phyloP scores from a whole-genome alignment of 1,140 invertebrate species.

The Drosophila cardini region DNA sequence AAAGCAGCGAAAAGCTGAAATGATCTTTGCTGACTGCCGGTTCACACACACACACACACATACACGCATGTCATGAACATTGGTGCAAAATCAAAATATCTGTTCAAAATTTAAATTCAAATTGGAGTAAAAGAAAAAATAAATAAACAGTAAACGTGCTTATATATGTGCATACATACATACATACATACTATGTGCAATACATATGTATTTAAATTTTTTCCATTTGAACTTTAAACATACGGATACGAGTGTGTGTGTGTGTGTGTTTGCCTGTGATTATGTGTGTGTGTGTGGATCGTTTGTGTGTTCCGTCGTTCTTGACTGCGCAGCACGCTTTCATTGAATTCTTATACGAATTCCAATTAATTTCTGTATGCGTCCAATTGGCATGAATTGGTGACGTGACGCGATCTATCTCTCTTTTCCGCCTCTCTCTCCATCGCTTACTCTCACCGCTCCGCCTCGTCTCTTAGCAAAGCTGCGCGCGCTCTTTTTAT shows the following conservation, averaged over 20 bases:
- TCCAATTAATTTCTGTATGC: constrained; percentile 81
- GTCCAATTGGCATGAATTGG: constrained; percentile 82
- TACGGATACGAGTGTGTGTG: constrained; percentile 15
- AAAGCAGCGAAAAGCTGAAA: constrained; percentile 17
- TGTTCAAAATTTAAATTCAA: constrained; percentile 53
- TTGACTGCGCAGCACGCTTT: constrained; percentile 60
- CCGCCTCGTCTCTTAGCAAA: constrained; percentile 23
- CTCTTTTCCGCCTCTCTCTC: neutral
- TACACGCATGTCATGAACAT: constrained; percentile 26
- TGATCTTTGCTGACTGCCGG: constrained; percentile 39
- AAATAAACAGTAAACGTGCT: constrained; percentile 64
- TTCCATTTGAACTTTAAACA: constrained; percentile 73
- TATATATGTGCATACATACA: constrained; percentile 58
- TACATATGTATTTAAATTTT: constrained; percentile 24
- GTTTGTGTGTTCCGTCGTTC: constrained; percentile 25
- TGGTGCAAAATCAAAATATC: constrained; percentile 40
- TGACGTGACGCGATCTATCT: constrained; percentile 75
- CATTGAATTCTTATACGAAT: constrained; percentile 83
- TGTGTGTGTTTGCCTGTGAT: neutral
- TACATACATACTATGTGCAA: too few species aligned
- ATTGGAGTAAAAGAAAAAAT: constrained; percentile 65
- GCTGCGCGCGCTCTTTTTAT: constrained; percentile 45
- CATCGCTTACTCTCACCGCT: constrained; percentile 13
- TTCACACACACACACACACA: constrained; percentile 13
- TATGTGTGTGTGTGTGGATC: constrained; percentile 22